A percentile compares a stretch with the other conserved stretches of the same genome.
Evolutionary conservation across 2,113 vertebrate species (phyloP).

Genomic region (Rousettus leschenaultii): DNA sequence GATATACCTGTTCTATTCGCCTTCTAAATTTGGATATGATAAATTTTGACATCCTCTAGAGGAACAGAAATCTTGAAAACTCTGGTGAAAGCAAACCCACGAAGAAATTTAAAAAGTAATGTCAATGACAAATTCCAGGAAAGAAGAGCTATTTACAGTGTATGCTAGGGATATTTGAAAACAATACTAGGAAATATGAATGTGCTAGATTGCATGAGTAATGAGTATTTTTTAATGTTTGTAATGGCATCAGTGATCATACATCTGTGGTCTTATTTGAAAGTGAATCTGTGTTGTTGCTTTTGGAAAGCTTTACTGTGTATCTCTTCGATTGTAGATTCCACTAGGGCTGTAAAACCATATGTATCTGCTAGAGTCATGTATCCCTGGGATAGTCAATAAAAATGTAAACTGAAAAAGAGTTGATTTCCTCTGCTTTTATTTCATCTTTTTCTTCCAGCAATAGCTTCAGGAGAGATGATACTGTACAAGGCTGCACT

Average conservation of each 20-base stretch:
- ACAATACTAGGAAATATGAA: conserved; percentile 72
- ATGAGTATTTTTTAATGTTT: conserved; percentile 42
- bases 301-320: not conserved
- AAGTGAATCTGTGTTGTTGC: not conserved
- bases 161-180: conserved; percentile 53
- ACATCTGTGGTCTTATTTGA: not conserved
- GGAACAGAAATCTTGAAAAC: conserved; percentile 45
- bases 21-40: conserved; percentile 54
- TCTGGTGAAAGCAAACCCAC: conserved; percentile 38
- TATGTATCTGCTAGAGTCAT: not conserved
- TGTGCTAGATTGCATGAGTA: conserved; percentile 44
- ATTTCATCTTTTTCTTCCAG: not conserved
- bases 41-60: conserved; percentile 37
- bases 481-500: not conserved
- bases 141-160: conserved; percentile 58
- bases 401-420: not conserved
- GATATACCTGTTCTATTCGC: not conserved
- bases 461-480: not conserved
- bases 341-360: not conserved
- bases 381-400: not conserved
- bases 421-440: not conserved
- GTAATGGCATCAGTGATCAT: not conserved
- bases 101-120: conserved; percentile 38
- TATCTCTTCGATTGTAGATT: not conserved
- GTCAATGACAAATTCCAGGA: conserved; percentile 50